A percentile compares a stretch with the other conserved stretches of the same genome.
phyloP scores from a whole-genome alignment of 2,113 vertebrate species.

The Rhinopomastus cyanomelas region DNA sequence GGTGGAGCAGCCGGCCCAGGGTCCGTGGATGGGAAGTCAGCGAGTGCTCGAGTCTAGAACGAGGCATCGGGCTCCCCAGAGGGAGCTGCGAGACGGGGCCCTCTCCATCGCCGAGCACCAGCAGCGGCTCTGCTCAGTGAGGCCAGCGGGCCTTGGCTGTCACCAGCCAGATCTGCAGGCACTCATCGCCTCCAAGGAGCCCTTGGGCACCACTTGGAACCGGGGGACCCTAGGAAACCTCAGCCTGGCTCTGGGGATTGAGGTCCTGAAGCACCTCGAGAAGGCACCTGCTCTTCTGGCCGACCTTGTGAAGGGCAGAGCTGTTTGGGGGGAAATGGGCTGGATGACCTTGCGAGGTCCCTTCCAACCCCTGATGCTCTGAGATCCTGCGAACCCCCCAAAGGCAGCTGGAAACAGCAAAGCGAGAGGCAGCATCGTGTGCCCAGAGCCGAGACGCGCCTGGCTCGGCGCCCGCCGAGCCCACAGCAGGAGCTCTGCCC shows the following conservation, averaged over 20 bases:
- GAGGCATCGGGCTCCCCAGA: not conserved
- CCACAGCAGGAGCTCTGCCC: not conserved
- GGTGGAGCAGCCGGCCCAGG: conserved; percentile 2
- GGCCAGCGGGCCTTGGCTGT: not conserved
- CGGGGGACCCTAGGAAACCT: not conserved
- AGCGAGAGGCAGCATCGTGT: not conserved
- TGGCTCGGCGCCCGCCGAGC: not conserved
- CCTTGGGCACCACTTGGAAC: accelerated
- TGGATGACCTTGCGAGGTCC: too few relatives aligned
- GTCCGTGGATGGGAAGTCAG: not conserved
- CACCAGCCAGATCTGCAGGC: not conserved
- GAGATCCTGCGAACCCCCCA: not conserved
- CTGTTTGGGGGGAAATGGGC: too few relatives aligned
- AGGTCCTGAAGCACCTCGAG: not conserved
- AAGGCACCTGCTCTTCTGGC: not conserved
- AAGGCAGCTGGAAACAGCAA: not conserved
- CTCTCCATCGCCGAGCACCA: accelerated
- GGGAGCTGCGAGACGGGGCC: not conserved
- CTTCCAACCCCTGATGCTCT: too few relatives aligned
- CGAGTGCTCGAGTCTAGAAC: not conserved
- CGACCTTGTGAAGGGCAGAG: not conserved
- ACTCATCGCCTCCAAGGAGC: not conserved
- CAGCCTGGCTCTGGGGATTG: not conserved
- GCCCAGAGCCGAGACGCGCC: not conserved
- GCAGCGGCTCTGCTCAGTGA: not conserved